Evolutionary conservation across 2,888 invertebrate genomes (phyloP).

Genomic region (Pseudolycoriella hygida): DNA sequence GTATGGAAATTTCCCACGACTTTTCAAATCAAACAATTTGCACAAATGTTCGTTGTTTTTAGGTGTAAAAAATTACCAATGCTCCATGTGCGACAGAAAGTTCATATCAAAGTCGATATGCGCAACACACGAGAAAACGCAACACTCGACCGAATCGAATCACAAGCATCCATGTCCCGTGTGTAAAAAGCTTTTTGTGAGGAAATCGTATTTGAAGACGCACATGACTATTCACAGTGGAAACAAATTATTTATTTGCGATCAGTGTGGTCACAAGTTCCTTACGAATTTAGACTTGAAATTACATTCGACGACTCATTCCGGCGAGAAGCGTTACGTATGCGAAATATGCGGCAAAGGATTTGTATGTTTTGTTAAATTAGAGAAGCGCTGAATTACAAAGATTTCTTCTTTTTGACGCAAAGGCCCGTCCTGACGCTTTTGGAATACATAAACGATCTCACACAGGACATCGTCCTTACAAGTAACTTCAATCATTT

Average conservation of each 20-base stretch:
- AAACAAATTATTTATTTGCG: conserved; percentile 40
- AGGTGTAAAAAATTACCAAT: conserved; percentile 39
- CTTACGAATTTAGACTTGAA: conserved; percentile 37
- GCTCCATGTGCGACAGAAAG: conserved; percentile 37
- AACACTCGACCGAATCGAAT: conserved; percentile 1
- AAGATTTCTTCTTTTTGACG: no score
- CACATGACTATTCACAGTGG: conserved; percentile 40
- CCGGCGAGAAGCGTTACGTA: conserved; percentile 40
- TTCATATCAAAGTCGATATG: conserved; percentile 37
- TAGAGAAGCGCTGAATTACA: no score
- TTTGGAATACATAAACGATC: conserved; percentile 37
- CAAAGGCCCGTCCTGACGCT: conserved; percentile 37
- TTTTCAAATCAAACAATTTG: no score
- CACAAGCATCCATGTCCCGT: conserved; percentile 36
- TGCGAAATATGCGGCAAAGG: conserved; percentile 43
- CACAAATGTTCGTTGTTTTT: no score
- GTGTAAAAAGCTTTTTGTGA: conserved; percentile 41
- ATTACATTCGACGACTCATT: conserved; percentile 41
- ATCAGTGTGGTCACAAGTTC: conserved; percentile 40
- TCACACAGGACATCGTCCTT: conserved; percentile 39
- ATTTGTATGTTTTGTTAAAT: no score
- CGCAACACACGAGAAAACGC: conserved; percentile 2
- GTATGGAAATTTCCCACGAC: no score
- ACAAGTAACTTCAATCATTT: conserved; percentile 19
- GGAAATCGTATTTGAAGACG: conserved; percentile 40